Base-by-base conservation (phyloP, 2,113 vertebrate genomes). In the Pseudolaguvia tuberculata region DNA sequence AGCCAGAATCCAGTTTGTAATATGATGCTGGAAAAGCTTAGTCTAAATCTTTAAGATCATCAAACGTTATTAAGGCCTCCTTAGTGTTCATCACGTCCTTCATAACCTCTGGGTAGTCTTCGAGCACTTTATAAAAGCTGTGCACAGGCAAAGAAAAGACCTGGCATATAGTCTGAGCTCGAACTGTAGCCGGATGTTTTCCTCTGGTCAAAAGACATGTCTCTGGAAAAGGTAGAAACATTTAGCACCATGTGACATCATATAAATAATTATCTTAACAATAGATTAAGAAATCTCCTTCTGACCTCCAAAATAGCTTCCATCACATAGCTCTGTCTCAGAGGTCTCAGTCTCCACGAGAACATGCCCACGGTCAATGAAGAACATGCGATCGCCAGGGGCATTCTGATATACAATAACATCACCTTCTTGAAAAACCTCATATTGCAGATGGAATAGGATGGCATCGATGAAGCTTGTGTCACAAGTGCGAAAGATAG, bases 61-160 rank as follows among this genome's bases (percentile, higher is more conserved):
- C 20, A 74, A 52, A 53, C 18, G 42, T 47, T 55, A 8, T 20
- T 2, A 85, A 83, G 2, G 70, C 57, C 70, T 83, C 57, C 70
- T 77, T 70, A 10, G 78, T 31, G 58, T 86, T 87, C 5, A 85
- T 83, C 10, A 89, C 29, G 59, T 91, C 85, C 80, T 84, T 87
- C 76, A 48, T 77, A 50, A 86, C 65, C 14, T 88, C 86, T 72
- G 87, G 85, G 78, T 88, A 87, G 74, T 74, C 59, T 78, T 82
- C 62, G 79, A 90, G 80, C 18, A 78, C 69, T 29, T 82, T 65
- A 61, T 85, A 79, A 52, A 90, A 85, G 80, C 86, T 83, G 2
- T 81, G 55, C 52, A 78, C 85, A 29, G 86, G 84, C 72, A 90
- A 83, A 76, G 87, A 87, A 85, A 91, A 91, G 59, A 88, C 85